Conservation (phyloP, 2,888 invertebrate species). For the Notodromas monacha region DNA sequence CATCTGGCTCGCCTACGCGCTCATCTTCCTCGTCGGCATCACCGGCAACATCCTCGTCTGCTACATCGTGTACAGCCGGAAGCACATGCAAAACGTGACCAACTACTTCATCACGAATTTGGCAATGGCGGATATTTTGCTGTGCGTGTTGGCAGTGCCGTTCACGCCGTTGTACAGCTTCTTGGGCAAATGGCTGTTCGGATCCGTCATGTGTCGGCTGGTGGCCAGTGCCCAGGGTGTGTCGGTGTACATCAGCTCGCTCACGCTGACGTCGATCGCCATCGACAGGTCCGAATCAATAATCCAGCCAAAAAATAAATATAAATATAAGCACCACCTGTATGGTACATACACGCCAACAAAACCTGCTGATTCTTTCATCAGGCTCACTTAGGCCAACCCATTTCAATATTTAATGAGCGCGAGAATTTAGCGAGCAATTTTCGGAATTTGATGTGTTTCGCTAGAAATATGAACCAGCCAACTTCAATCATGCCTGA, state of each 20-base stretch:
- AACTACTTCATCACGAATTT: slow-evolving; percentile 88
- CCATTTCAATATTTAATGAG: no score
- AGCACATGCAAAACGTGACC: slow-evolving; percentile 87
- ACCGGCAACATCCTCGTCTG: slow-evolving; percentile 69
- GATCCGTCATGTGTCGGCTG: slow-evolving; percentile 55
- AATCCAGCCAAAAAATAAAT: no score
- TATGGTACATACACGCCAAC: no score
- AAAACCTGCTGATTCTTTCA: no score
- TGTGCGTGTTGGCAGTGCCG: slow-evolving; percentile 73
- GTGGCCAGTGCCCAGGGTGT: slow-evolving; percentile 77
- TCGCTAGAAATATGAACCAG: no score
- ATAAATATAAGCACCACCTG: no score
- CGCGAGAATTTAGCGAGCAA: no score
- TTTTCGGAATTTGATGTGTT: no score
- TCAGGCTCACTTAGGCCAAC: no score
- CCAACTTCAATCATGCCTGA: no score
- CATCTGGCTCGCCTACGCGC: slow-evolving; percentile 37
- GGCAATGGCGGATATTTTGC: slow-evolving; percentile 68
- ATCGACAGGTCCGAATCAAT: no score
- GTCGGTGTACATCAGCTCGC: slow-evolving; percentile 83
- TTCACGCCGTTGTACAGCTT: slow-evolving; percentile 86
- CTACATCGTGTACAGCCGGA: slow-evolving; percentile 65
- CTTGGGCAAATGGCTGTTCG: slow-evolving; percentile 66
- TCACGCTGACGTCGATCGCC: slow-evolving; percentile 85
- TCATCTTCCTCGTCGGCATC: slow-evolving; percentile 56